Percentiles rank a stretch among this genome's conserved stretches.
These are phyloP conservation scores for Spodoptera picta DNA, from an alignment of 2,888 invertebrate species.

Conservation along the genomic window DNA sequence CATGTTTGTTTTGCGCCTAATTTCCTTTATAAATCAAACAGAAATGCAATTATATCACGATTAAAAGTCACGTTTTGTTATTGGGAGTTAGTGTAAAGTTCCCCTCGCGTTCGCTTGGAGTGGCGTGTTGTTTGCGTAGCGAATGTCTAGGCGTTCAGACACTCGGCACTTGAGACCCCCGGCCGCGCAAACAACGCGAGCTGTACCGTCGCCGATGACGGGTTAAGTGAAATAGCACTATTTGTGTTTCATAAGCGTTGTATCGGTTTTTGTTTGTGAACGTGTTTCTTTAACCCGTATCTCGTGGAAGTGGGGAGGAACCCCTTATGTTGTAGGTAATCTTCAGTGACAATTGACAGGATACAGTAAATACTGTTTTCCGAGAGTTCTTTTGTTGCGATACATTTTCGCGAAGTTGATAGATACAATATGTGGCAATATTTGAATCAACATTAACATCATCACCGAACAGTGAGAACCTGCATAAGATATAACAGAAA, in stretches of 20 bases:
- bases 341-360: slow-evolving; percentile 6
- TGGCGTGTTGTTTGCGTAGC: slow-evolving; percentile 54
- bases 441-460: too few species aligned
- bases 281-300: slow-evolving; percentile 26
- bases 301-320: slow-evolving; percentile 5
- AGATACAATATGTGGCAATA: too few species aligned
- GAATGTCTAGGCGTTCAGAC: slow-evolving; percentile 54
- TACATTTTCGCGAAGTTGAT: too few species aligned
- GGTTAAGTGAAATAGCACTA: slow-evolving; percentile 56
- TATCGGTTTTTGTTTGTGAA: slow-evolving; percentile 32
- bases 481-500: slow-evolving; percentile 6
- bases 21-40: slow-evolving; percentile 10
- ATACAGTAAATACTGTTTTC: neutral
- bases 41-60: slow-evolving; percentile 35
- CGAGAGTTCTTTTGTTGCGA: neutral
- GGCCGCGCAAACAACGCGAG: slow-evolving; percentile 39
- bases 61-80: slow-evolving; percentile 45
- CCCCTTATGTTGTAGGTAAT: slow-evolving; percentile 5
- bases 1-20: neutral
- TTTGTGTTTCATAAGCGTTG: slow-evolving; percentile 42
- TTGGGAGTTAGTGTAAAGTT: slow-evolving; percentile 30
- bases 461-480: too few species aligned
- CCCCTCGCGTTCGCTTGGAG: slow-evolving; percentile 39
- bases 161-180: slow-evolving; percentile 50
- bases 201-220: slow-evolving; percentile 31